Conservation (phyloP, 2,797 vertebrate genomes). For the Melanotaenia boesemani region DNA sequence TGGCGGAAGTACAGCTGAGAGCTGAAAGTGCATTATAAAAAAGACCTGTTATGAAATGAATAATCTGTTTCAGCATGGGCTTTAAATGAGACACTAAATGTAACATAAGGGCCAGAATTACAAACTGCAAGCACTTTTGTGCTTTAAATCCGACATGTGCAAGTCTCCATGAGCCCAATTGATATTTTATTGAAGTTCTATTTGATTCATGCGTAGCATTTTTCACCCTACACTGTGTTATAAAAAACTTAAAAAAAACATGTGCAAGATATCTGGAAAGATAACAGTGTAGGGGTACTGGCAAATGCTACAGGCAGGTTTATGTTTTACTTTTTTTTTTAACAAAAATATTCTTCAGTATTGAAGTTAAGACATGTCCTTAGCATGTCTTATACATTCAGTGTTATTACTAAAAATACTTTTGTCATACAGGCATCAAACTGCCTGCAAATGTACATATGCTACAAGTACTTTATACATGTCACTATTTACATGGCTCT, state of each 20-base stretch:
- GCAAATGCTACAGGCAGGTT: slow-evolving; percentile 75
- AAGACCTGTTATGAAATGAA: slow-evolving; percentile 8
- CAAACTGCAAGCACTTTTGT: slow-evolving; percentile 40
- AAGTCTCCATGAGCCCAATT: slow-evolving; percentile 75
- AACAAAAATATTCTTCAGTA: slow-evolving; percentile 90
- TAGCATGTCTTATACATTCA: slow-evolving; percentile 92
- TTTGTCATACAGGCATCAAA: slow-evolving; percentile 89
- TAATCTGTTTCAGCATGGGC: slow-evolving; percentile 16
- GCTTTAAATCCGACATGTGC: slow-evolving; percentile 61
- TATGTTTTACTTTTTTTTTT: slow-evolving; percentile 68
- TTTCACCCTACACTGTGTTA: slow-evolving; percentile 84
- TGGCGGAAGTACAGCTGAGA: slow-evolving; percentile 80
- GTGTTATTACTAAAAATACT: slow-evolving; percentile 98
- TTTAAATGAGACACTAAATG: slow-evolving; percentile 71
- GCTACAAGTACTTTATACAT: slow-evolving; percentile 95
- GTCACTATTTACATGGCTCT: slow-evolving; percentile 96
- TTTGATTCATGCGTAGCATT: slow-evolving; percentile 73
- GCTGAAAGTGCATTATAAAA: slow-evolving; percentile 47
- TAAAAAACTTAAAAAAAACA: slow-evolving; percentile 83
- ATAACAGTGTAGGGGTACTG: slow-evolving; percentile 85
- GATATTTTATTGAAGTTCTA: slow-evolving; percentile 42
- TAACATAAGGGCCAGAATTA: slow-evolving; percentile 41
- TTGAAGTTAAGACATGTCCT: slow-evolving; percentile 87
- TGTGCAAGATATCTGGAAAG: slow-evolving; percentile 86
- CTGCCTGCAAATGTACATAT: slow-evolving; percentile 96